Conservation (phyloP, 2,113 vertebrate species). For the Electrona antarctica region DNA sequence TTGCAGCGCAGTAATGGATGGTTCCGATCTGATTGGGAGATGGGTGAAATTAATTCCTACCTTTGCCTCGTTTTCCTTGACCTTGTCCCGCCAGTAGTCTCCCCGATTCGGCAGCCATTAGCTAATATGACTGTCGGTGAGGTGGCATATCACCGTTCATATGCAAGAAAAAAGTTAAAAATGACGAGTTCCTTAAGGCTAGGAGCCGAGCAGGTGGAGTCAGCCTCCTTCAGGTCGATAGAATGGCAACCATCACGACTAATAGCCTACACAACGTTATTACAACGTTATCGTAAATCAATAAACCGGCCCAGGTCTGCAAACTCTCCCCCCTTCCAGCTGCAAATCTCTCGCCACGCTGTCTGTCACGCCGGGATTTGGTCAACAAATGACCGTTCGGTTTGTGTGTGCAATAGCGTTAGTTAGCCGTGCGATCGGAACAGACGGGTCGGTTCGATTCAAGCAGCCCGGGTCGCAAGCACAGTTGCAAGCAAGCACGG, state of each 20-base stretch:
- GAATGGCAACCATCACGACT: constrained; percentile 38
- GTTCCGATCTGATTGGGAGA: constrained; percentile 78
- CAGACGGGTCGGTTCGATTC: background rate
- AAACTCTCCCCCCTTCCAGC: constrained; percentile 59
- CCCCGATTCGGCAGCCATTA: constrained; percentile 86
- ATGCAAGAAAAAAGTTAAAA: constrained; percentile 79
- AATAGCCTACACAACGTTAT: constrained; percentile 27
- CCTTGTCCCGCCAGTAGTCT: constrained; percentile 83
- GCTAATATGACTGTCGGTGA: constrained; percentile 81
- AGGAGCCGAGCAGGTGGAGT: constrained; percentile 57
- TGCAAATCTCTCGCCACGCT: constrained; percentile 61
- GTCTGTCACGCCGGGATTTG: constrained; percentile 80
- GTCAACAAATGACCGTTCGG: constrained; percentile 66
- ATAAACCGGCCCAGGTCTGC: constrained; percentile 70
- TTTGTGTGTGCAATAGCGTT: constrained; percentile 23
- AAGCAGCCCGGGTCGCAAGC: constrained; percentile 14
- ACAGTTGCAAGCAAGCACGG: constrained; percentile 9
- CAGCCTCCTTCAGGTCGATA: constrained; percentile 64
- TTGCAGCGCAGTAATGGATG: constrained; percentile 77
- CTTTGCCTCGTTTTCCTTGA: constrained; percentile 84
- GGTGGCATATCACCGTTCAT: constrained; percentile 82
- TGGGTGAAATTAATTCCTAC: constrained; percentile 80
- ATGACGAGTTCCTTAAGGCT: constrained; percentile 75
- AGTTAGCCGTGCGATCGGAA: background rate
- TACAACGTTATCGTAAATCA: constrained; percentile 5